phyloP scores from a whole-genome alignment of 2,888 invertebrate genomes.

The Ophion ellenae region DNA sequence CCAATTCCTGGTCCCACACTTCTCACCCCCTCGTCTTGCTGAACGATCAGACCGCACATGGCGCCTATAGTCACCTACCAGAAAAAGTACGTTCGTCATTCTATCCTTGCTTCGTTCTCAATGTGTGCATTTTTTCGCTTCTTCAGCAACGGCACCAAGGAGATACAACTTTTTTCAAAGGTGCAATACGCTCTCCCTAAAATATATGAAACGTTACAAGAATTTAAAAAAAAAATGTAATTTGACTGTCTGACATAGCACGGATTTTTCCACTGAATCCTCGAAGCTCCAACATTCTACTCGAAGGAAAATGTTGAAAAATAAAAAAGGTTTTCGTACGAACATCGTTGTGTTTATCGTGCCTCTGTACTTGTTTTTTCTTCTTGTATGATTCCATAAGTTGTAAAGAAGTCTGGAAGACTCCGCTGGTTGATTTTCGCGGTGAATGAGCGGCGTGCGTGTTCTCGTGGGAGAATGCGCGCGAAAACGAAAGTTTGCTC shows the following conservation, averaged over 20 bases:
- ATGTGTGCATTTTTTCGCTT: not conserved
- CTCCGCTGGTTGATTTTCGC: constrained; percentile 10
- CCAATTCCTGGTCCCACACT: not conserved
- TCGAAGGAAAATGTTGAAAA: not conserved
- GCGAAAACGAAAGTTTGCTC: constrained; percentile 56
- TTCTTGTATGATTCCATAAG: constrained; percentile 35
- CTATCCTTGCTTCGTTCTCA: too few species aligned
- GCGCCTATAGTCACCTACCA: not conserved
- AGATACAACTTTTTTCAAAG: too few species aligned
- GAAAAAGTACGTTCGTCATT: too few species aligned
- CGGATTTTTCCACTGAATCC: too few species aligned
- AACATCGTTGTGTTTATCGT: not conserved
- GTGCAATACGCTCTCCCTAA: too few species aligned
- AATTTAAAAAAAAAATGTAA: too few species aligned
- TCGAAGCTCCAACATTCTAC: not conserved
- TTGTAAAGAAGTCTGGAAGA: constrained; percentile 40
- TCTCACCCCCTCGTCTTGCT: not conserved
- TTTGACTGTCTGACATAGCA: too few species aligned
- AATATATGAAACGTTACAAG: too few species aligned
- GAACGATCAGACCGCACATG: not conserved
- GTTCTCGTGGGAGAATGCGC: constrained; percentile 42
- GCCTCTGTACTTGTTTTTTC: not conserved
- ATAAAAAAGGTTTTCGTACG: not conserved
- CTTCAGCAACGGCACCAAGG: not conserved
- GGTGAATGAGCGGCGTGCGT: constrained; percentile 22